Conservation (phyloP, 2,888 invertebrate genomes). For the Sinopyrophorus schimmeli region DNA sequence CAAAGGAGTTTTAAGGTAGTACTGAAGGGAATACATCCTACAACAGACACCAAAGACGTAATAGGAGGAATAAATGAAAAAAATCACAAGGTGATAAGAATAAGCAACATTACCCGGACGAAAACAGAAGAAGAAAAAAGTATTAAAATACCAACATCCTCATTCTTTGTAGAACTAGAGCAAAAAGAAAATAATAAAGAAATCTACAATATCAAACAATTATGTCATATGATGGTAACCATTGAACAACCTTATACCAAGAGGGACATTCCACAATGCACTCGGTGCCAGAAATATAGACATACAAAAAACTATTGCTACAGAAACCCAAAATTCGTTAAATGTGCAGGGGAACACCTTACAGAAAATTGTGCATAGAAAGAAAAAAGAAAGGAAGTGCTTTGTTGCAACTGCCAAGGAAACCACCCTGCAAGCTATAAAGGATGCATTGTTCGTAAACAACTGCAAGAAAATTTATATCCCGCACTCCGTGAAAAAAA, state of each 20-base stretch:
- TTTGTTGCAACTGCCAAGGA: slow-evolving; percentile 9
- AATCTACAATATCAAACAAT: too few relatives aligned
- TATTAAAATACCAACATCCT: slow-evolving; percentile 1
- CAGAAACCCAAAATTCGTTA: slow-evolving; percentile 4
- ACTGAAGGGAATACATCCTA: slow-evolving; percentile 28
- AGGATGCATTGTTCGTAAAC: slow-evolving; percentile 8
- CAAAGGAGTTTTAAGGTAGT: slow-evolving; percentile 28
- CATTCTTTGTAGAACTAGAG: slow-evolving; percentile 5
- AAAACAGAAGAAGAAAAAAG: slow-evolving; percentile 3
- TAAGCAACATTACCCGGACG: slow-evolving; percentile 1
- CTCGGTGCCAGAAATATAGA: background rate
- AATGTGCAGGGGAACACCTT: slow-evolving; percentile 1
- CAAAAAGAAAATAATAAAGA: slow-evolving; percentile 10
- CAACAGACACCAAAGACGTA: slow-evolving; percentile 21
- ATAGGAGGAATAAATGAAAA: slow-evolving; percentile 16
- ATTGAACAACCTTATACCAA: slow-evolving; percentile 9
- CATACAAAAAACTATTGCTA: slow-evolving; percentile 10
- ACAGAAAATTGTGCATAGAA: slow-evolving; percentile 8
- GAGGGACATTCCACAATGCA: slow-evolving; percentile 7
- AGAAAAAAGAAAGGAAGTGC: slow-evolving; percentile 5
- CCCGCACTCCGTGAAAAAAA: slow-evolving; percentile 11
- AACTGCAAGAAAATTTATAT: slow-evolving; percentile 13
- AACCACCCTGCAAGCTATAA: slow-evolving; percentile 12
- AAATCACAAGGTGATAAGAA: slow-evolving; percentile 6
- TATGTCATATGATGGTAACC: too few relatives aligned